Evolutionary conservation across 2,888 invertebrate species (phyloP).

Genomic region (Protodeltote pygarga): DNA sequence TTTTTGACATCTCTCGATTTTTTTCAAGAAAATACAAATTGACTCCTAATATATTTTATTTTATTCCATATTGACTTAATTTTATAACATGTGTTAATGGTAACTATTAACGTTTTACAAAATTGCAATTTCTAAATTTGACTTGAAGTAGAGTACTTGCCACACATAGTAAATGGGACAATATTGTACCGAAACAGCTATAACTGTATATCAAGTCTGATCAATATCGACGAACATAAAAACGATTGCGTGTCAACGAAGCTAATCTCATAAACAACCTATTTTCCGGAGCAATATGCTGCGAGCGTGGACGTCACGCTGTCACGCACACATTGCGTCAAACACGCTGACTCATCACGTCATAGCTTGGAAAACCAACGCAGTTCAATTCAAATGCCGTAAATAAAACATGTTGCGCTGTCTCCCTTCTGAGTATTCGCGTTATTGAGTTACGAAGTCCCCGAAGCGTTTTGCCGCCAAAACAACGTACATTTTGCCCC

Average conservation of each 20-base stretch:
- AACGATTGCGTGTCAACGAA: conserved; percentile 61
- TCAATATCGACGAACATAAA: conserved; percentile 38
- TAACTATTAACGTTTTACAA: no score
- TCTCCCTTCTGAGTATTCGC: conserved; percentile 79
- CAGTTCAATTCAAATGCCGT: conserved; percentile 83
- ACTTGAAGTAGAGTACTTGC: conserved; percentile 6
- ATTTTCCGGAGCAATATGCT: conserved; percentile 60
- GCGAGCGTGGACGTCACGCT: conserved; percentile 53
- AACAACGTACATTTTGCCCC: conserved; percentile 86
- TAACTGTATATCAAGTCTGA: conserved; percentile 19
- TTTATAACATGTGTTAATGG: no score
- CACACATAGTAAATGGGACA: conserved; percentile 16
- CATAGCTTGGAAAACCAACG: conserved; percentile 66
- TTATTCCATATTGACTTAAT: no score
- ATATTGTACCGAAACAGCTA: conserved; percentile 9
- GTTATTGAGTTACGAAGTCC: conserved; percentile 85
- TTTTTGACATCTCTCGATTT: no score
- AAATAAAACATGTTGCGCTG: conserved; percentile 85
- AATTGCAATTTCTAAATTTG: conserved; percentile 3
- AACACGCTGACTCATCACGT: conserved; percentile 64
- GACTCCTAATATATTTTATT: no score
- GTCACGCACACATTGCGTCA: conserved; percentile 71
- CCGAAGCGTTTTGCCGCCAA: conserved; percentile 87
- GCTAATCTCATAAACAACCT: conserved; percentile 58
- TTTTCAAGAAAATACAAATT: no score